Percentiles rank a stretch among this genome's conserved stretches.
Evolutionary conservation across 2,797 vertebrate genomes (phyloP).

Genomic region (Chelidonichthys spinosus): DNA sequence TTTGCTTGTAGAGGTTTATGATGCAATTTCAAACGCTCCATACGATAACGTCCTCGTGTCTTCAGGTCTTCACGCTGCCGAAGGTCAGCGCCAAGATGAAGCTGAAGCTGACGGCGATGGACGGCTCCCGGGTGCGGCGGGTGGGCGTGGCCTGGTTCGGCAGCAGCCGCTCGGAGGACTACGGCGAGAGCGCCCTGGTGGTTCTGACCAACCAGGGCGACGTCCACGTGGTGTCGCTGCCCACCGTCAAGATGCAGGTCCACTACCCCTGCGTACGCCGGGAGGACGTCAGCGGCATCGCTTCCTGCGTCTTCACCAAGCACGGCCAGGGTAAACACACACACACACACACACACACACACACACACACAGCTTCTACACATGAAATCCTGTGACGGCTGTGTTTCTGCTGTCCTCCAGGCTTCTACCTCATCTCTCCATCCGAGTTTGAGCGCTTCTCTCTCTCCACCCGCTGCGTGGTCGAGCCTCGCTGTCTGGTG

Average conservation of each 20-base stretch:
- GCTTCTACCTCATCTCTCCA: conserved; percentile 97
- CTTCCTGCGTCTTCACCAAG: conserved; percentile 98
- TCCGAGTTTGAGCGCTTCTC: conserved; percentile 99
- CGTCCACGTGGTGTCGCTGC: conserved; percentile 93
- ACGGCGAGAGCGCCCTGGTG: conserved; percentile 90
- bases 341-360: not conserved
- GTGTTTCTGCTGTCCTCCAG: conserved; percentile 68
- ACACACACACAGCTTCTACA: not conserved
- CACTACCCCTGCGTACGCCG: conserved; percentile 94
- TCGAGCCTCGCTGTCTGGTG: conserved; percentile 92
- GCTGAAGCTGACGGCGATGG: conserved; percentile 94
- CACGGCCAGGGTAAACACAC: conserved; percentile 82
- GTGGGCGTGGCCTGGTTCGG: conserved; percentile 92
- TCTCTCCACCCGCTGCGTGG: conserved; percentile 91
- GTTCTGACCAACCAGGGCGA: conserved; percentile 97
- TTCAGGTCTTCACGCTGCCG: conserved; percentile 94
- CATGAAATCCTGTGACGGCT: too few relatives aligned
- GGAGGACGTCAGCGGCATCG: conserved; percentile 97
- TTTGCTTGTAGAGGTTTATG: too few relatives aligned
- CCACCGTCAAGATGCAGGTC: conserved; percentile 93
- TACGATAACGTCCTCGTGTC: not conserved
- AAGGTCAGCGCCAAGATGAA: conserved; percentile 96
- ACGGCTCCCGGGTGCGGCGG: conserved; percentile 94
- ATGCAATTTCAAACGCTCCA: too few relatives aligned
- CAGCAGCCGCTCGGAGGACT: conserved; percentile 91